Evolutionary conservation across 1,140 invertebrate species (phyloP).

Genomic region (Carposina sasakii): DNA sequence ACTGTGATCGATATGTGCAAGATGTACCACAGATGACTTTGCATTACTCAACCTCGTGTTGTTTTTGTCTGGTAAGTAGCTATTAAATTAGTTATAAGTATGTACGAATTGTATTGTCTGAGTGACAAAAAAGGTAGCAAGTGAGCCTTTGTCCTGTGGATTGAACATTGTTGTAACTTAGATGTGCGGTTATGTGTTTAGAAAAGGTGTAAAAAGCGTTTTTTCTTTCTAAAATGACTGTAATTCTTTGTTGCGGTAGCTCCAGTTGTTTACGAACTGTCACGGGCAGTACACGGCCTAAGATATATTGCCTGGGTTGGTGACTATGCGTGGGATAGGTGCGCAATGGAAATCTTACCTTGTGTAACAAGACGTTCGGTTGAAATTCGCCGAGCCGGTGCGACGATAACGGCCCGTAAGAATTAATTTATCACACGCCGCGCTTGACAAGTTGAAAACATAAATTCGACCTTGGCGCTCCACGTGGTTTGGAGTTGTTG

Average conservation of each 20-base stretch:
- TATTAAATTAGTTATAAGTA: no score
- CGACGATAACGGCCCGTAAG: slow-evolving; percentile 63
- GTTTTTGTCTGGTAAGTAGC: slow-evolving; percentile 56
- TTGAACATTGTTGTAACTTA: no score
- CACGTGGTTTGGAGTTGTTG: slow-evolving; percentile 61
- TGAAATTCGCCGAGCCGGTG: slow-evolving; percentile 17
- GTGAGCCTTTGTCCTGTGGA: no score
- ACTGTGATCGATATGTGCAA: slow-evolving; percentile 70
- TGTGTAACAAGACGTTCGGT: slow-evolving; percentile 24
- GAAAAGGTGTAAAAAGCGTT: not conserved
- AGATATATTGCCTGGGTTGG: slow-evolving; percentile 72
- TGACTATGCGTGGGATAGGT: slow-evolving; percentile 63
- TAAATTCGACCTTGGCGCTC: slow-evolving; percentile 72
- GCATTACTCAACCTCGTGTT: slow-evolving; percentile 39
- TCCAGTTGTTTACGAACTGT: slow-evolving; percentile 72
- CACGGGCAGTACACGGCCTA: slow-evolving; percentile 70
- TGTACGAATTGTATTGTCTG: no score
- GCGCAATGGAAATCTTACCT: slow-evolving; percentile 34
- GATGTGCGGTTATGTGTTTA: no score
- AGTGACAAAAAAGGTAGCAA: no score
- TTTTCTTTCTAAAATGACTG: slow-evolving; percentile 44
- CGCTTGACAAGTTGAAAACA: slow-evolving; percentile 73
- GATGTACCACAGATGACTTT: slow-evolving; percentile 68
- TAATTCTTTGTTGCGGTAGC: slow-evolving; percentile 65
- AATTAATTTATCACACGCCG: slow-evolving; percentile 73